Evolutionary conservation across 2,888 invertebrate genomes (phyloP), one percentile per base, ranked within the genome.

Genomic region (Rotaria magnacalcarata): DNA sequence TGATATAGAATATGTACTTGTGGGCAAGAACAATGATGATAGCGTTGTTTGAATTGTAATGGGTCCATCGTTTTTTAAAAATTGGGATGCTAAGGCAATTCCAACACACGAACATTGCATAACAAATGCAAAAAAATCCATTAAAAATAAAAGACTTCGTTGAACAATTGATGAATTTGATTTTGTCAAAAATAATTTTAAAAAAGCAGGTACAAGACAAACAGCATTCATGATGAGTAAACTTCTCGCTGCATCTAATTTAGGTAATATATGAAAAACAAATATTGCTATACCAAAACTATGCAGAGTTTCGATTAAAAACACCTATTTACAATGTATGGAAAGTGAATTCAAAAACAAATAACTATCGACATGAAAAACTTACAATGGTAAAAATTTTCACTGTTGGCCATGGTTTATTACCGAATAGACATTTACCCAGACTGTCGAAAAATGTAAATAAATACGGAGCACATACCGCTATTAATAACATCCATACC

Each of bases 401-500:
- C 0, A 87, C 41, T 5, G 87, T 86, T 14, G 90, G 89, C 85
- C 89, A 88, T 14, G 88, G 88, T 84, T 88, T 88, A 43, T 88
- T 88, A 21, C 89, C 90, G 86, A 90, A 90, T 60, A 89, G 85
- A 43, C 88, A 88, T 85, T 89, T 89, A 85, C 89, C 87, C 43
- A 89, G 50, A 87, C 89, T 88, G 16, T 88, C 88, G 89, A 97
- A 94, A 88, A 96, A 92, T 4, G 95, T 94, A 86, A 96, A 95
- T 87, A 95, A 92, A 92, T 97, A 96, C 0, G 97, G 97, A 85
- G 96, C 94, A 60, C 95, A 93, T 90, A 95, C 96, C 5, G 95
- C 95, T 88, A 96, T 94, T 86, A 96, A 92, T 85, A 97, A 91
- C 87, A 95, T 95, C 96, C 96, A 96, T 91, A 95, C 95, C 96